Conservation (phyloP, 2,888 invertebrate species). For the Lithophane ornitopus region DNA sequence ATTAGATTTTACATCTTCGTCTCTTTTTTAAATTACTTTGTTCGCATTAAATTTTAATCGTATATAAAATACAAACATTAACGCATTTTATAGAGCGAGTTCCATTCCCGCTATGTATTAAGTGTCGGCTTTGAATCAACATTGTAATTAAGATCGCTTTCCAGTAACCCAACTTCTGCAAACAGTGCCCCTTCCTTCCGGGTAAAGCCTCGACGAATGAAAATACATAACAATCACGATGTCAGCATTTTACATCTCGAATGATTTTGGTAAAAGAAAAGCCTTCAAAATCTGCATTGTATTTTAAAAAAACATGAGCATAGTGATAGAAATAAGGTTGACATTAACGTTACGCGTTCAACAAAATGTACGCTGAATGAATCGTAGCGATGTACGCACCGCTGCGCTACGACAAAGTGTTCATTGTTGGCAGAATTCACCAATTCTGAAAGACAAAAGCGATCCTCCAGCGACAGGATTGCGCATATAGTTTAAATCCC, state of each 20-base stretch:
- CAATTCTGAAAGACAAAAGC: conserved; percentile 81
- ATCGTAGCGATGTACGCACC: conserved; percentile 69
- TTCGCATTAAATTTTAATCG: conserved; percentile 56
- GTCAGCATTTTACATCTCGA: not conserved
- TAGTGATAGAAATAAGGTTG: conserved; percentile 37
- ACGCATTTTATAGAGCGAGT: conserved; percentile 35
- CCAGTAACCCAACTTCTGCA: conserved; percentile 11
- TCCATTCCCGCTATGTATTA: conserved; percentile 37
- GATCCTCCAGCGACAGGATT: conserved; percentile 70
- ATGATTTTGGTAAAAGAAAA: not conserved
- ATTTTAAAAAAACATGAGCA: conserved; percentile 36
- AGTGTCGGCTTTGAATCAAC: conserved; percentile 32
- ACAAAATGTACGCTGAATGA: conserved; percentile 63
- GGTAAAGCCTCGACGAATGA: not conserved
- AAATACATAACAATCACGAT: conserved; percentile 5
- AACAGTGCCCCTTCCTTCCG: not conserved
- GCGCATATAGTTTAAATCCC: conserved; percentile 72
- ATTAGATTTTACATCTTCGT: conserved; percentile 74
- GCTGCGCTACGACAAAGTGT: conserved; percentile 76
- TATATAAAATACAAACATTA: conserved; percentile 58
- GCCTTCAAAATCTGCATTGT: conserved; percentile 2
- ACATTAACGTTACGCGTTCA: conserved; percentile 53
- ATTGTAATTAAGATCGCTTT: conserved; percentile 47
- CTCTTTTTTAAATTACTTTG: conserved; percentile 71
- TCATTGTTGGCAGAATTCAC: conserved; percentile 77